A percentile compares a stretch with the other conserved stretches of the same genome.
Conservation (phyloP, 1,140 invertebrate genomes). For the Cotesia typhae region DNA sequence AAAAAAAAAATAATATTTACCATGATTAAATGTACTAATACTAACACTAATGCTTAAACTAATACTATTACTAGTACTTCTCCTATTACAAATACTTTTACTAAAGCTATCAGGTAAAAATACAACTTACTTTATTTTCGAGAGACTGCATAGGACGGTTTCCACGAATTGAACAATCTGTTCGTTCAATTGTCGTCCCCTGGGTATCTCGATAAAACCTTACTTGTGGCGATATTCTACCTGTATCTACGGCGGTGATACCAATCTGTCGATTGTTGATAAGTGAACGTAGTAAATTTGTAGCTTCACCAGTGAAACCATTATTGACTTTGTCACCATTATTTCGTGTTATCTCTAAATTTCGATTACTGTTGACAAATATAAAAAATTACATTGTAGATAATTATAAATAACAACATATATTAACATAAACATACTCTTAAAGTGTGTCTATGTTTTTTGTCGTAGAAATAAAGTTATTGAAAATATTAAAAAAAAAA, state of each 20-base stretch:
- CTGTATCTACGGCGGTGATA: constrained; percentile 69
- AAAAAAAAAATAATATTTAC: not conserved
- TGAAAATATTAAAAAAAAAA: constrained; percentile 21
- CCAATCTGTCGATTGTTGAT: constrained; percentile 78
- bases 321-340: constrained; percentile 63
- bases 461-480: not conserved
- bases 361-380: constrained; percentile 56
- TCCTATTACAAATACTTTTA: too few species aligned
- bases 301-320: constrained; percentile 71
- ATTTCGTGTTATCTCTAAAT: constrained; percentile 61
- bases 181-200: constrained; percentile 55
- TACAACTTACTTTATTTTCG: constrained; percentile 57
- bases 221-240: constrained; percentile 54
- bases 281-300: constrained; percentile 75
- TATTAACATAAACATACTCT: not conserved
- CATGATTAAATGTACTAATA: too few species aligned
- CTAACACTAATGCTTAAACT: not conserved
- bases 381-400: constrained; percentile 21
- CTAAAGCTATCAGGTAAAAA: constrained; percentile 15
- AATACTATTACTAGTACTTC: not conserved
- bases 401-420: constrained; percentile 22
- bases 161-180: constrained; percentile 55
- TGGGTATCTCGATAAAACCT: constrained; percentile 60
- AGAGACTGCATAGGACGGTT: constrained; percentile 57
- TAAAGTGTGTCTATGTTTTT: not conserved